A percentile compares a stretch with the other conserved stretches of the same genome.
Evolutionary conservation across 2,888 invertebrate species (phyloP).

Genomic region (Hemaris fuciformis): DNA sequence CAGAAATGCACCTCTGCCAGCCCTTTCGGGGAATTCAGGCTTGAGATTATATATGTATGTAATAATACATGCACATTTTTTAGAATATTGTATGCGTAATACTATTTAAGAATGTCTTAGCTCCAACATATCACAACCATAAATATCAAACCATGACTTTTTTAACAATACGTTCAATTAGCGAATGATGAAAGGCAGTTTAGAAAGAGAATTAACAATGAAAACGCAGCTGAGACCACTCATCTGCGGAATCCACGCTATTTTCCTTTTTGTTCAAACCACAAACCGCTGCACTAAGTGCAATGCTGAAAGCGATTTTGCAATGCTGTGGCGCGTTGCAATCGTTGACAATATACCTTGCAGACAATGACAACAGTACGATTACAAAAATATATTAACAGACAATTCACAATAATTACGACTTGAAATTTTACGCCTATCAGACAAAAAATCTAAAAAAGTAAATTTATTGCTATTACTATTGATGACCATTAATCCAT

Average conservation of each 20-base stretch:
- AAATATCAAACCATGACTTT: too few species aligned
- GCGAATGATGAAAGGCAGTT: neutral
- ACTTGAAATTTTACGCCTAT: too few species aligned
- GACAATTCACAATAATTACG: neutral
- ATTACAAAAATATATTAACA: neutral
- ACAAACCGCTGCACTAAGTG: conserved; percentile 14
- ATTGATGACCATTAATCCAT: too few species aligned
- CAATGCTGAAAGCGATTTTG: conserved; percentile 12
- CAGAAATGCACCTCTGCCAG: too few species aligned
- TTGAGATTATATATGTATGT: too few species aligned
- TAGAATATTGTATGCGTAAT: too few species aligned
- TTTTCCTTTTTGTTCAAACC: conserved; percentile 20
- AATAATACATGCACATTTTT: too few species aligned
- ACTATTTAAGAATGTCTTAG: too few species aligned
- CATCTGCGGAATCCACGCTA: conserved; percentile 14
- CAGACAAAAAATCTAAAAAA: too few species aligned
- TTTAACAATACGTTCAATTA: neutral
- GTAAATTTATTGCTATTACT: too few species aligned
- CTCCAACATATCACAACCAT: too few species aligned
- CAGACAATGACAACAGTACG: neutral
- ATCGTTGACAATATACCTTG: neutral
- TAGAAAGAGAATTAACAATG: neutral
- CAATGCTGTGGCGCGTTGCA: conserved; percentile 4
- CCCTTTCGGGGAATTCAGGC: too few species aligned
- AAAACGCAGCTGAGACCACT: neutral